These are phyloP conservation scores for Telmatherina bonti DNA, from an alignment of 2,797 vertebrate genomes.

Conservation along the genomic window DNA sequence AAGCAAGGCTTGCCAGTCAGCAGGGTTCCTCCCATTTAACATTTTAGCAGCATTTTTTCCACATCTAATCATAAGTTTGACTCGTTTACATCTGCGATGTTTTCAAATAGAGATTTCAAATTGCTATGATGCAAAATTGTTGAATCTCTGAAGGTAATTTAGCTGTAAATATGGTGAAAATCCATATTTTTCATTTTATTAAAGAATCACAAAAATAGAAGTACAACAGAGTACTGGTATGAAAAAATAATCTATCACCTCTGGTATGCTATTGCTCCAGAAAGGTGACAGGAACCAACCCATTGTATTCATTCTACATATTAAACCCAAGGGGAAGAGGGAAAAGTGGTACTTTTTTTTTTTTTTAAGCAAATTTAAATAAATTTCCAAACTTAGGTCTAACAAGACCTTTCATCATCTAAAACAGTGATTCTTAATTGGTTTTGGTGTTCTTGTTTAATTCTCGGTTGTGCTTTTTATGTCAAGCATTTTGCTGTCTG, in stretches of 20 bases:
- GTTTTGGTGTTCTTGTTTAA: too few relatives aligned
- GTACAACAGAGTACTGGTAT: not conserved
- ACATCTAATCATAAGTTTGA: not conserved
- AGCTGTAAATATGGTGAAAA: not conserved
- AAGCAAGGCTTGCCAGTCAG: too few relatives aligned
- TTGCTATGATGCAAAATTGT: not conserved
- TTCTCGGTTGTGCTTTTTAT: too few relatives aligned
- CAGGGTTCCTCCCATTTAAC: too few relatives aligned
- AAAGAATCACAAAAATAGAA: constrained; percentile 18
- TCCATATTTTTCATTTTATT: constrained; percentile 16
- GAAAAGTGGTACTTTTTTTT: too few relatives aligned
- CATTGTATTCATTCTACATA: too few relatives aligned
- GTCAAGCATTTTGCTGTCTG: too few relatives aligned
- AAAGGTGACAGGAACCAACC: too few relatives aligned
- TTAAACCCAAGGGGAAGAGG: too few relatives aligned
- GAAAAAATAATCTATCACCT: not conserved
- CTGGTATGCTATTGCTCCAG: constrained; percentile 35
- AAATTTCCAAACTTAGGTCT: constrained; percentile 51
- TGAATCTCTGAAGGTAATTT: constrained; percentile 1
- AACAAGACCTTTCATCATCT: constrained; percentile 53
- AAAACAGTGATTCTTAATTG: constrained; percentile 14
- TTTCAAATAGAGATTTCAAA: not conserved
- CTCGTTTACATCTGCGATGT: not conserved
- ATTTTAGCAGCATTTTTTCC: not conserved
- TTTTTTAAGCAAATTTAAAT: constrained; percentile 24